These are phyloP conservation scores for Helogale parvula DNA, from an alignment of 2,113 vertebrate genomes.

Conservation along the genomic window DNA sequence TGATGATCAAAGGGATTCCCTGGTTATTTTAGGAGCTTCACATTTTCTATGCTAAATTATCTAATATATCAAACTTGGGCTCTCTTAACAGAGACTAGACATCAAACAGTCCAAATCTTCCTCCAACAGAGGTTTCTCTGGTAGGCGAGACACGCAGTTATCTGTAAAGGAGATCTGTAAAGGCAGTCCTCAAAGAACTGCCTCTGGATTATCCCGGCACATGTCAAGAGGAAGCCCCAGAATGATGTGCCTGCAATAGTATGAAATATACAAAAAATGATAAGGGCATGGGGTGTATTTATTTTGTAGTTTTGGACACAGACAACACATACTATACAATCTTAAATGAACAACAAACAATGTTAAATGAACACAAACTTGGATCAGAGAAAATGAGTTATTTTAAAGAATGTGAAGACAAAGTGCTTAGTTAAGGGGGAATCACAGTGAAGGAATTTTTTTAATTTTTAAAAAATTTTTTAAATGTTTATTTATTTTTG, in stretches of 20 bases:
- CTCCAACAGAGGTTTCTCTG: conserved; percentile 21
- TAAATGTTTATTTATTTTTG: no score
- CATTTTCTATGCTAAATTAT: conserved; percentile 66
- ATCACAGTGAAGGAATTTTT: not conserved
- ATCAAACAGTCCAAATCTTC: conserved; percentile 62
- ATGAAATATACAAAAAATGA: conserved; percentile 54
- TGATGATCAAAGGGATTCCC: conserved; percentile 75
- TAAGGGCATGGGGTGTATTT: not conserved
- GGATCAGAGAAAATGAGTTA: not conserved
- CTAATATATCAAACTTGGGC: conserved; percentile 62
- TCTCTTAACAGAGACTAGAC: conserved; percentile 77
- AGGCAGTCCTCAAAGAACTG: not conserved
- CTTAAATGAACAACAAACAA: conserved; percentile 6
- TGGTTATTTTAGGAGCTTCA: conserved; percentile 69
- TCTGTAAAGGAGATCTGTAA: conserved; percentile 33
- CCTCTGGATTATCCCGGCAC: conserved; percentile 42
- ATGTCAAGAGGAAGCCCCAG: conserved; percentile 70
- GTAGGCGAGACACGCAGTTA: conserved; percentile 40
- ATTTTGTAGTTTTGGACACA: conserved; percentile 53
- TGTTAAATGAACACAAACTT: not conserved
- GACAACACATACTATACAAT: conserved; percentile 13
- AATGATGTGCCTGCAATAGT: conserved; percentile 46
- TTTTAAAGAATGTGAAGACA: conserved; percentile 29
- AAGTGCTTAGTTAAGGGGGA: not conserved
- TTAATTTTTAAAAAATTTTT: not conserved